Evolutionary conservation across 2,888 invertebrate species (phyloP).

Genomic region (Lasioglossum pauxillum): DNA sequence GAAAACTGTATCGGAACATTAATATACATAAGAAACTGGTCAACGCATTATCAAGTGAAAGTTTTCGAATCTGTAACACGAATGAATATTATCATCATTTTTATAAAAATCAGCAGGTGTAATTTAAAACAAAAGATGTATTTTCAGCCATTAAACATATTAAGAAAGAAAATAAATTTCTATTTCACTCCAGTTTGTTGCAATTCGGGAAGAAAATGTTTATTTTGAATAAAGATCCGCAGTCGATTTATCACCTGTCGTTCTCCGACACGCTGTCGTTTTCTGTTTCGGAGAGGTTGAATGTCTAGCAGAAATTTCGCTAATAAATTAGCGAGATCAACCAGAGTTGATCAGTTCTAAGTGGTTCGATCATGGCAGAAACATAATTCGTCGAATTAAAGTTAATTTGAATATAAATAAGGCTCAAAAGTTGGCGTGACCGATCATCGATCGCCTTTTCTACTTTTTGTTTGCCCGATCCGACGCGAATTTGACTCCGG

Average conservation of each 20-base stretch:
- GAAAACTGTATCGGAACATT: neutral
- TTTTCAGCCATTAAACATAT: too few species aligned
- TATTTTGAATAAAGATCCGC: neutral
- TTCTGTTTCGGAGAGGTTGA: neutral
- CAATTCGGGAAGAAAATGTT: neutral
- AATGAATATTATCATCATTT: neutral
- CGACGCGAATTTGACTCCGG: neutral
- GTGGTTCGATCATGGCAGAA: neutral
- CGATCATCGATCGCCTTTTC: neutral
- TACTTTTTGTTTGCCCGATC: neutral
- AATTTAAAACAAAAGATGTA: too few species aligned
- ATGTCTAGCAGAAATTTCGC: neutral
- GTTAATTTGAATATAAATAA: constrained; percentile 6
- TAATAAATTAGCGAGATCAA: neutral
- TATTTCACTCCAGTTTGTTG: too few species aligned
- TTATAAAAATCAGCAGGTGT: too few species aligned
- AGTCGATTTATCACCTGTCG: too few species aligned
- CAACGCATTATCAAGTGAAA: neutral
- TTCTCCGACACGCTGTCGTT: too few species aligned
- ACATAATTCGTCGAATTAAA: neutral
- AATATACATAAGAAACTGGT: neutral
- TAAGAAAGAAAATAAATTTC: too few species aligned
- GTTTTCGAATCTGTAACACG: neutral
- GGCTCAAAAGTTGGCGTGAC: neutral
- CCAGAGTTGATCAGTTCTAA: neutral